Conservation (phyloP, 2,797 vertebrate genomes). For the Tokudaia muenninki region DNA sequence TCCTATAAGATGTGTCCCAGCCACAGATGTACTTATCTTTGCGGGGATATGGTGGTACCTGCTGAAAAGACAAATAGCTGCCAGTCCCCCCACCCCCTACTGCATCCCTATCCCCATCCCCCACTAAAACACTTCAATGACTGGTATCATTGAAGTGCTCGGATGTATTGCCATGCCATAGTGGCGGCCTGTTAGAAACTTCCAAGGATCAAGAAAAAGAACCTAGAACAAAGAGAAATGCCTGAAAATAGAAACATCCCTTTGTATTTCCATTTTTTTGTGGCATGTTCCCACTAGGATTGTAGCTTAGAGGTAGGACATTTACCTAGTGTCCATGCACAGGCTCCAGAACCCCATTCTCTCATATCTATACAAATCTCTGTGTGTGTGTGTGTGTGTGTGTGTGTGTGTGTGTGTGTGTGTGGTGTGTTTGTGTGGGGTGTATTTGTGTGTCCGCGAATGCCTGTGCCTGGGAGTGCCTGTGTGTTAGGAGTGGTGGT, state of each 20-base stretch:
- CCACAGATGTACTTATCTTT: no score
- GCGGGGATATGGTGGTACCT: background rate
- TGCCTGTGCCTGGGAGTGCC: background rate
- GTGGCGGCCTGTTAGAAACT: background rate
- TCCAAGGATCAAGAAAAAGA: background rate
- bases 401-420: no score
- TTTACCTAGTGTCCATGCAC: background rate
- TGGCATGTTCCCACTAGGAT: background rate
- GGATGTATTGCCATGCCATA: background rate
- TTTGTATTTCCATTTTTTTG: background rate
- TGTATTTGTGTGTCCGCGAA: background rate
- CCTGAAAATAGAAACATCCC: background rate
- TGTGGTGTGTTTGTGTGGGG: background rate
- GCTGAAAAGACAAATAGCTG: background rate
- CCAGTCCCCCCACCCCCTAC: background rate
- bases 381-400: background rate
- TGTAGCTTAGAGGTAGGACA: background rate
- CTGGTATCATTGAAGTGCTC: background rate
- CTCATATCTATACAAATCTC: background rate
- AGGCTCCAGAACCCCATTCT: background rate
- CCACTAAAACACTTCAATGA: conserved; percentile 18
- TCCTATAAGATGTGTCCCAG: background rate
- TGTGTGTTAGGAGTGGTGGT: background rate
- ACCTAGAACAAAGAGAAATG: background rate
- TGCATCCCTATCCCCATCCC: background rate